Base-by-base conservation (phyloP, 2,113 vertebrate genomes). In the Trochalopteron elliotii region DNA sequence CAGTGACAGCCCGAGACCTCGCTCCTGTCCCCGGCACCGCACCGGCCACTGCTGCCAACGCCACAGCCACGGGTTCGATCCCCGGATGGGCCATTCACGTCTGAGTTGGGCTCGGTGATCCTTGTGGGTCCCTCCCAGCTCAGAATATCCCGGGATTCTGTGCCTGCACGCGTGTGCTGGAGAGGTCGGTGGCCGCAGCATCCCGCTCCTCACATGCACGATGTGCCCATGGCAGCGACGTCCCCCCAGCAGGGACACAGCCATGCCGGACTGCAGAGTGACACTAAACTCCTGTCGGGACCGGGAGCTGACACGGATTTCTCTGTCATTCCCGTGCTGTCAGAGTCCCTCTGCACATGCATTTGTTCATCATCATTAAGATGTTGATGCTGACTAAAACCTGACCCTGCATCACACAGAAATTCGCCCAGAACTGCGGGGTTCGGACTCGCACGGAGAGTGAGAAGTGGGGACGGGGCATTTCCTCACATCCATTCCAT, bases 61-160 rank as follows among this genome's bases (percentile, higher is more conserved):
- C 95, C 96, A 96, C 96, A 95, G 96, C 95, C 93, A 94, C 92
- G 95, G 97, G 97, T 97, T 98, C 95, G 96, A 97, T 97, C 95
- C 96, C 96, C 82, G 85, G 2, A 0, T 31, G 61, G 71, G 83
- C 52, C 70, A 7, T 30, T 75, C 52, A 2, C 3, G 4, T 1
- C 24, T 3, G 42, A 24, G 15, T 3, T 5, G 35, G 42, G 9
- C 20, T 21, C 35, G 42, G 24, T 17, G 83, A 44, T 60, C 9
- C 53, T 7, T 5, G 37, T 4, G 53, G 33, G 53, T 44, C 27
- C 14, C 23, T 69, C 33, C 33, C 63, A 28, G 83, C 53, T 33
- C 39, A 10, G 55, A 33, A 33, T 12, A 15, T 45, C 53, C 72
- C 2, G 61, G 22, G 63, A 8, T 33, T 69, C 27, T 37, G 61